Conservation (phyloP, 1,140 invertebrate species). For the Magallana gigas region DNA sequence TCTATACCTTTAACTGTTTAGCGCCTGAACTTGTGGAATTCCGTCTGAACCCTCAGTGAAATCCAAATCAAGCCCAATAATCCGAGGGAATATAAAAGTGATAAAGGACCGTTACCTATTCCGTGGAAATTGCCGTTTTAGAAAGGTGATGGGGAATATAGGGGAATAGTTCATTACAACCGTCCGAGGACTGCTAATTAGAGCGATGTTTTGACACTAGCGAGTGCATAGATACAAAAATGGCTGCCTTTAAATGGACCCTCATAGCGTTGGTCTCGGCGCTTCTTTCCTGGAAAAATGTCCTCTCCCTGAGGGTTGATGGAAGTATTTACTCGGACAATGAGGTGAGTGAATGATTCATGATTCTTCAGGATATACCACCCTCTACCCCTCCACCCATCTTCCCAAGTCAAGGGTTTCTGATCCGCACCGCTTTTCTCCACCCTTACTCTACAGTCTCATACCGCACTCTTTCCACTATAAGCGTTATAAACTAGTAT, state of each 20-base stretch:
- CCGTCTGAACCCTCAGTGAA: not conserved
- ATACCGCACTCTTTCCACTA: no score
- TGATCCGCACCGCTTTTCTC: no score
- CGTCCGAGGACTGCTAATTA: not conserved
- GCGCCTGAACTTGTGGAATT: not conserved
- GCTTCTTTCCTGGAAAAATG: not conserved
- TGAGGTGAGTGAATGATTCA: no score
- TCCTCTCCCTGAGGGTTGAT: not conserved
- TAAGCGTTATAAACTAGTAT: no score
- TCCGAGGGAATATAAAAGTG: not conserved
- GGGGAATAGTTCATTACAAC: no score
- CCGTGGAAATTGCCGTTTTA: no score
- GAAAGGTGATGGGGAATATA: no score
- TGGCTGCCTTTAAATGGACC: not conserved
- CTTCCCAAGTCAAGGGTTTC: no score
- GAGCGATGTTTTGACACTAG: not conserved
- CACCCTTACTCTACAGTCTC: no score
- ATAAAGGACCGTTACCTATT: no score
- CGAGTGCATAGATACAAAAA: not conserved
- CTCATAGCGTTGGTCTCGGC: not conserved
- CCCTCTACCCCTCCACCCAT: no score
- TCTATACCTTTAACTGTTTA: slow-evolving; percentile 11
- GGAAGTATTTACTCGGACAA: not conserved
- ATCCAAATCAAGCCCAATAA: not conserved
- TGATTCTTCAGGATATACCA: no score